Evolutionary conservation across 2,797 vertebrate species (phyloP).

Genomic region (Tapirus indicus): DNA sequence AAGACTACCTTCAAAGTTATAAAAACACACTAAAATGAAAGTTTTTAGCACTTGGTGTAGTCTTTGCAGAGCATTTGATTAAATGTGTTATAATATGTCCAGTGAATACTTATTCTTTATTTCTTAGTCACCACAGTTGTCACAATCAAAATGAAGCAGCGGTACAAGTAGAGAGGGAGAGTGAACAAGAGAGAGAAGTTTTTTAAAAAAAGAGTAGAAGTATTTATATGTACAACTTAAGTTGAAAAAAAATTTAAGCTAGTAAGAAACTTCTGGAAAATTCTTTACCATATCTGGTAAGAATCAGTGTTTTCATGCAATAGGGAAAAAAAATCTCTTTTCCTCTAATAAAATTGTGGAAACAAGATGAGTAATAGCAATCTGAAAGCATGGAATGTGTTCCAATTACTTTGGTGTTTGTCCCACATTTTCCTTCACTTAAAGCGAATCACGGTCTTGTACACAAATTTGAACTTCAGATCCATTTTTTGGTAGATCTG

Average conservation of each 20-base stretch:
- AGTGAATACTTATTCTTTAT: neutral
- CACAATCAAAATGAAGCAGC: neutral
- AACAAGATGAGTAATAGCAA: neutral
- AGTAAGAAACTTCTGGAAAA: neutral
- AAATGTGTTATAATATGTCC: neutral
- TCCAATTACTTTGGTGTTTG: neutral
- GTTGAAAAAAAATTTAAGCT: neutral
- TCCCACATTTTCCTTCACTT: neutral
- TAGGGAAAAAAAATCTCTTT: neutral
- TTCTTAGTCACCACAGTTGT: neutral
- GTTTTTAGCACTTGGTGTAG: neutral
- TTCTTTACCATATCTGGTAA: constrained; percentile 2
- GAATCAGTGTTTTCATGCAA: constrained; percentile 36
- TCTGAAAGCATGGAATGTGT: neutral
- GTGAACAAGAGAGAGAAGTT: neutral
- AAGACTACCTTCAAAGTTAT: neutral
- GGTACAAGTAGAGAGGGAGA: neutral
- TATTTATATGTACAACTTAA: neutral
- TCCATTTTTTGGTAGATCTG: neutral
- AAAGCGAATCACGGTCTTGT: neutral
- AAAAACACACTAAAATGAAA: neutral
- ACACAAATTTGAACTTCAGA: neutral
- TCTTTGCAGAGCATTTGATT: neutral
- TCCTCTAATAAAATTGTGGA: constrained; percentile 7
- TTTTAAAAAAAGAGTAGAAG: neutral